Percentiles rank a stretch among this genome's conserved stretches.
These are phyloP conservation scores for Venturia canescens DNA, from an alignment of 1,140 invertebrate genomes.

Conservation along the genomic window DNA sequence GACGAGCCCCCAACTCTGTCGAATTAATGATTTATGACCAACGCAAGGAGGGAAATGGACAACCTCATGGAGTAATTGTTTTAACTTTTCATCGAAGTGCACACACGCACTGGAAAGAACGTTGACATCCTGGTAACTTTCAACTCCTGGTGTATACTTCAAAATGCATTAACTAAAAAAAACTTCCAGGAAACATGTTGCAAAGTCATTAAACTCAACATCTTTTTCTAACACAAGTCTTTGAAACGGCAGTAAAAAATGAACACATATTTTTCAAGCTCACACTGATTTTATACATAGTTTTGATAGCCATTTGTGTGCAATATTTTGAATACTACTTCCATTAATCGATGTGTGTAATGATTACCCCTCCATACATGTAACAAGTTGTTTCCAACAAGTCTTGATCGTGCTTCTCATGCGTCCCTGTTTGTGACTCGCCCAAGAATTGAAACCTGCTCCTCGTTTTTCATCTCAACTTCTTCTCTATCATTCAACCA, in stretches of 20 bases:
- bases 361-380: too few relatives aligned
- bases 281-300: too few relatives aligned
- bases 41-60: background rate
- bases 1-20: background rate
- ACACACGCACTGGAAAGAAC: background rate
- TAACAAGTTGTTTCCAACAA: background rate
- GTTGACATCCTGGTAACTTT: background rate
- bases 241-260: too few relatives aligned
- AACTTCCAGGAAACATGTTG: too few relatives aligned
- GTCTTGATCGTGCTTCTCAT: background rate
- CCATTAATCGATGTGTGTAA: too few relatives aligned
- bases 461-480: too few relatives aligned
- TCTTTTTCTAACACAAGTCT: too few relatives aligned
- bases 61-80: background rate
- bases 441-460: background rate
- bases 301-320: too few relatives aligned
- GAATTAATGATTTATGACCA: slow-evolving; percentile 8
- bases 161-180: too few relatives aligned
- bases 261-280: too few relatives aligned
- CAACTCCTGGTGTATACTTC: background rate
- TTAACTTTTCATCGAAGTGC: background rate
- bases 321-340: too few relatives aligned
- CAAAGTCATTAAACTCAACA: too few relatives aligned
- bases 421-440: background rate
- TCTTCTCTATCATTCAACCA: background rate